Evolutionary conservation across 1,140 invertebrate species (phyloP).

Genomic region (Samia ricini): DNA sequence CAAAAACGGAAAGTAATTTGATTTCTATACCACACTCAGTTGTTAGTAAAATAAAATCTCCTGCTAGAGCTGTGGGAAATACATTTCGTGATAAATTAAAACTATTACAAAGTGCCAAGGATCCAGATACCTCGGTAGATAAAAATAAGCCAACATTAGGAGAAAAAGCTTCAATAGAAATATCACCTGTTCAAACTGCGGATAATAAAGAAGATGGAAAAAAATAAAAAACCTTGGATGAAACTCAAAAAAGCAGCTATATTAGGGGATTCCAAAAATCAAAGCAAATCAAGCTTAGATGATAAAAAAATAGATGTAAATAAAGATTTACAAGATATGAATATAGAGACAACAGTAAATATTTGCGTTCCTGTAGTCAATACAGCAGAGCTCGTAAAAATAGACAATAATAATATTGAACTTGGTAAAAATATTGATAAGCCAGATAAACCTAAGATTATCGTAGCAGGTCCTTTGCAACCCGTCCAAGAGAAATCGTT

Average conservation of each 20-base stretch:
- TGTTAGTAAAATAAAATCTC: constrained; percentile 76
- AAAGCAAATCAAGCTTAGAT: constrained; percentile 54
- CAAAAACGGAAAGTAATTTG: constrained; percentile 66
- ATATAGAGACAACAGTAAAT: constrained; percentile 46
- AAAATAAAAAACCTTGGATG: constrained; percentile 75
- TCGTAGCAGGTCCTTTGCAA: constrained; percentile 55
- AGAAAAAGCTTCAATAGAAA: constrained; percentile 51
- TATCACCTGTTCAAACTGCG: constrained; percentile 35
- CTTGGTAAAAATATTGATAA: constrained; percentile 49
- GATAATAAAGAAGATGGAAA: constrained; percentile 56
- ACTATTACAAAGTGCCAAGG: constrained; percentile 64
- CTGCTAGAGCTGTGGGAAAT: constrained; percentile 67
- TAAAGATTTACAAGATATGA: constrained; percentile 34
- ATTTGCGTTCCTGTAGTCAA: constrained; percentile 56
- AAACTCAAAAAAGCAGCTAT: constrained; percentile 80
- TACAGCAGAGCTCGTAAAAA: constrained; percentile 65
- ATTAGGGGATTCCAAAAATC: constrained; percentile 64
- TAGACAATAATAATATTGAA: constrained; percentile 68
- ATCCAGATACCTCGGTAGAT: constrained; percentile 46
- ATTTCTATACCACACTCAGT: constrained; percentile 76
- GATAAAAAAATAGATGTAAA: constrained; percentile 45
- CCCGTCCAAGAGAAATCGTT: constrained; percentile 58
- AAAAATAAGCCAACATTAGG: constrained; percentile 40
- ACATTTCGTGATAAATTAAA: constrained; percentile 74
- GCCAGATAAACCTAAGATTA: constrained; percentile 55